Base-by-base conservation (phyloP, 92 coral and sea anemone genomes). In the Epizoanthus stellaris region DNA sequence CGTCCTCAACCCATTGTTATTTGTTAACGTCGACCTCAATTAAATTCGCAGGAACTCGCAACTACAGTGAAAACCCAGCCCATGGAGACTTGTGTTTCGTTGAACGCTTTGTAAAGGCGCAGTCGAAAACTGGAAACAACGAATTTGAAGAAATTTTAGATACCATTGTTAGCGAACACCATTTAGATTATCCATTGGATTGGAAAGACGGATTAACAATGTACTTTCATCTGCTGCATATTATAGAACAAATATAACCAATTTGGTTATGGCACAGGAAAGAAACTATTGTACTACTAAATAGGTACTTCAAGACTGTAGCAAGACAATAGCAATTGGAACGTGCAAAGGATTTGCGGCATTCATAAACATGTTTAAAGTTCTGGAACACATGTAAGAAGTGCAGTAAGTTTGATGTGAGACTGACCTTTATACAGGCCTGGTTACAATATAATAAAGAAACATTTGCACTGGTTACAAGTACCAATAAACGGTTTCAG, bases 91-190 rank as follows among this genome's bases (percentile, higher is more conserved):
- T 76, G 47, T 30, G 20, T 57, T 76, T 57, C 66, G 81, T 61
- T 25, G 65, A 76, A 20, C 62, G 47, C 20, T 57, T 76, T 76
- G 19, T 30, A 57, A 61, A 76, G 47, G 47, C 16, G 19, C 81
- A 76, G 47, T 57, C 66, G 5, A 76, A 36, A 57, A 76, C 81
- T 76, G 81, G 81, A 57, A 61, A 76, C 81, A 38, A 76, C 47
- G 81, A 76, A 14, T 61, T 57, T 76, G 81, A 76, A 36, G 52
- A 57, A 39, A 23, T 57, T 5, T 17, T 76, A 57, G 43, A 53
- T 38, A 57, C 42, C 68, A 30, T 57, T 76, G 81, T 76, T 53
- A 38, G 23, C 19, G 81, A 57, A 16, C 65, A 53, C 7, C 25
- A 61, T 25, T 39, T 76, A 14, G 47, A 17, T 76, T 13, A 12